Conservation (phyloP, 2,888 invertebrate species). For the Uropetala carovei region DNA sequence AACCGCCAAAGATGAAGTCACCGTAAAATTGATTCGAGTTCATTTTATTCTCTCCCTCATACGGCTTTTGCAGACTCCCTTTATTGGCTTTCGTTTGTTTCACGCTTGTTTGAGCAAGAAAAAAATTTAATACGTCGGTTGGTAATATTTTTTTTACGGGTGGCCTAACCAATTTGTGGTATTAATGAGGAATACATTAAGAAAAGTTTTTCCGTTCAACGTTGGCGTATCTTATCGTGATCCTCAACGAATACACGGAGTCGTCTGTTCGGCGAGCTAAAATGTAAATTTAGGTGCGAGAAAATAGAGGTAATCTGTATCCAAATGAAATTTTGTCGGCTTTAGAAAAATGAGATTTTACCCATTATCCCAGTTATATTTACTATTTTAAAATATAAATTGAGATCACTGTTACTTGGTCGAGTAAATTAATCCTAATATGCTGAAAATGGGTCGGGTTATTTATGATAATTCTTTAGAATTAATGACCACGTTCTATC, state of each 20-base stretch:
- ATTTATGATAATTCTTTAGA: too few species aligned
- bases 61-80: background rate
- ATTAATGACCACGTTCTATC: too few species aligned
- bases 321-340: too few species aligned
- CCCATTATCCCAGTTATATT: too few species aligned
- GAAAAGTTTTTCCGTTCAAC: background rate
- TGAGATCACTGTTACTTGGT: too few species aligned
- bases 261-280: background rate
- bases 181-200: constrained; percentile 21
- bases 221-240: background rate
- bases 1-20: constrained; percentile 32
- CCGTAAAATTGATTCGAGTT: constrained; percentile 39
- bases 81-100: constrained; percentile 42
- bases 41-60: background rate
- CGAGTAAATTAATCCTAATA: too few species aligned
- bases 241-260: background rate
- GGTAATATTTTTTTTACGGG: constrained; percentile 36
- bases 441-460: too few species aligned
- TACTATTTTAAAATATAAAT: too few species aligned
- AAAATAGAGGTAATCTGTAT: too few species aligned
- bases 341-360: too few species aligned
- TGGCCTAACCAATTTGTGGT: constrained; percentile 33
- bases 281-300: too few species aligned
- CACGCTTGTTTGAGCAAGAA: constrained; percentile 54
- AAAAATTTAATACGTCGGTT: constrained; percentile 9